Percentiles rank a stretch among this genome's conserved stretches.
phyloP scores from a whole-genome alignment of 1,140 invertebrate genomes.

The Bombus waltoni region DNA sequence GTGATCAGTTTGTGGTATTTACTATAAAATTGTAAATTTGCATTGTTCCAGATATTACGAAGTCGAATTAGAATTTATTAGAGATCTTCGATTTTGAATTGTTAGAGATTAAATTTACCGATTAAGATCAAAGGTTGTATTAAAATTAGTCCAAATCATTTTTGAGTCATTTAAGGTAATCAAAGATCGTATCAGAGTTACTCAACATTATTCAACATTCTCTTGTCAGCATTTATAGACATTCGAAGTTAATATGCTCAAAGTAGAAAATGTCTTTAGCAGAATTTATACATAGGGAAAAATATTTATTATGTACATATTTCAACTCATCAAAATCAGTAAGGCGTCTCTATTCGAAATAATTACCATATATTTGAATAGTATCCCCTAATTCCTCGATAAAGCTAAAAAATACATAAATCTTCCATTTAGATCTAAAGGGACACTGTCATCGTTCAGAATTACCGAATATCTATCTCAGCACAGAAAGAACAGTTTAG shows the following conservation, averaged over 20 bases:
- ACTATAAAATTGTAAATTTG: background rate
- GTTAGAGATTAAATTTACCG: background rate
- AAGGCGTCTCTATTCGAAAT: background rate
- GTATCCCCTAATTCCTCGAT: background rate
- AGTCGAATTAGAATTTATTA: background rate
- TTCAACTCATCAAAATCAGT: background rate
- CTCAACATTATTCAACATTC: background rate
- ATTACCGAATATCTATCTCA: background rate
- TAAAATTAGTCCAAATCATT: background rate
- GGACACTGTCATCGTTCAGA: background rate
- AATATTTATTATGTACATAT: background rate
- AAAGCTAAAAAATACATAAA: background rate
- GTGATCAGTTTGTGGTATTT: background rate
- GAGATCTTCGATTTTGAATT: background rate
- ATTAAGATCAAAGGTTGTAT: background rate
- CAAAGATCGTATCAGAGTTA: background rate
- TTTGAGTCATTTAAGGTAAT: background rate
- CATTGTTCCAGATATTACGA: too few species aligned
- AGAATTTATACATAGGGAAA: too few species aligned
- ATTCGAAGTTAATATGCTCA: too few species aligned
- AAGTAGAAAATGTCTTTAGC: too few species aligned
- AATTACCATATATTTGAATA: background rate
- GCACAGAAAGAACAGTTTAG: constrained; percentile 30
- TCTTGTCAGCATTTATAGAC: background rate
- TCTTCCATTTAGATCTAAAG: too few species aligned